Conservation (phyloP, 2,888 invertebrate genomes). For the Zaprionus obscuricornis region DNA sequence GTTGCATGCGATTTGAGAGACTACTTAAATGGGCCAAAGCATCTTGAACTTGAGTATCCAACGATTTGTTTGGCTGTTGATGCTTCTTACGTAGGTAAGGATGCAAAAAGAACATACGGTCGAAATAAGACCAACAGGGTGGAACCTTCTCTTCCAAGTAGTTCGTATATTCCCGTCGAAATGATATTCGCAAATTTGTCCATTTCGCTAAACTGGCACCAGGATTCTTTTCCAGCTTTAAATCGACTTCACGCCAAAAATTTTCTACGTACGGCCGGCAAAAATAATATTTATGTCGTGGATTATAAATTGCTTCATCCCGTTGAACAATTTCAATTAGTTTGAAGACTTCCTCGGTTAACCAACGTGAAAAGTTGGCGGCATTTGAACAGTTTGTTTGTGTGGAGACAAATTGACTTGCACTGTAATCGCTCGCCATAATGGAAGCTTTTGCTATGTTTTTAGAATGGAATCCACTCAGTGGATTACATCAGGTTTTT, state of each 20-base stretch:
- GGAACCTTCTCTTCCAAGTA: conserved; percentile 80
- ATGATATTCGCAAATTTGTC: conserved; percentile 82
- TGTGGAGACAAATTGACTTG: conserved; percentile 53
- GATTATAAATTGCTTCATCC: conserved; percentile 82
- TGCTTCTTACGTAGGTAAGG: conserved; percentile 82
- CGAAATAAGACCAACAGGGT: conserved; percentile 82
- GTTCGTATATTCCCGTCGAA: conserved; percentile 82
- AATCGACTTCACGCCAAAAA: conserved; percentile 82
- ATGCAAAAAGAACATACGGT: conserved; percentile 82
- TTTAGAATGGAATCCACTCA: no score
- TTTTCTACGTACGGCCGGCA: conserved; percentile 82
- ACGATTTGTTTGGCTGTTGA: conserved; percentile 75
- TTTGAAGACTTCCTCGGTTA: conserved; percentile 81
- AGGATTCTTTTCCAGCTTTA: conserved; percentile 80
- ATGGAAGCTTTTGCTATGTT: no score
- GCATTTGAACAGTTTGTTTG: conserved; percentile 49
- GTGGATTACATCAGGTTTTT: no score
- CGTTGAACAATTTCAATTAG: conserved; percentile 81
- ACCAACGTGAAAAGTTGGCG: conserved; percentile 77
- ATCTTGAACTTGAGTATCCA: conserved; percentile 81
- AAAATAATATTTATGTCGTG: conserved; percentile 82
- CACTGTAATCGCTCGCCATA: conserved; percentile 62
- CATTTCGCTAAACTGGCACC: conserved; percentile 82
- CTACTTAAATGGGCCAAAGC: conserved; percentile 80
- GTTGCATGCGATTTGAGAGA: conserved; percentile 76